Base-by-base conservation (phyloP, 2,888 invertebrate genomes). In the Eledona agricola region DNA sequence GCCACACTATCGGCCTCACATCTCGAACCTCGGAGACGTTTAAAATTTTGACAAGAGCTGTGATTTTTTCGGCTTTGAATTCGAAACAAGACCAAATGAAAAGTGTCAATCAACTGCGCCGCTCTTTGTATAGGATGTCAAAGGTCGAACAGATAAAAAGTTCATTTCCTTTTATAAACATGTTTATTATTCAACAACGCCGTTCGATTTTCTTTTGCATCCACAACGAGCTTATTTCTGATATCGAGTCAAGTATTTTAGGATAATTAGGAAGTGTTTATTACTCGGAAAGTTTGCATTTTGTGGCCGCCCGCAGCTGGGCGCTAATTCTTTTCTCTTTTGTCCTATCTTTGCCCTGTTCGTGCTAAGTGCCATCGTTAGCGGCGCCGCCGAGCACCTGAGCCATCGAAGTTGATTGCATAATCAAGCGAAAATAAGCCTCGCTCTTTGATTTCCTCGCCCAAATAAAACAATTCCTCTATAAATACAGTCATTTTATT, bases 271-370 rank as follows among this genome's bases (percentile, higher is more conserved):
- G 61, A 66, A 66, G 67, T 67, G 70, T 70, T 71, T 69, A 70
- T 70, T 69, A 69, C 72, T 72, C 70, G 63, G 67, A 71, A 73
- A 73, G 71, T 73, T 73, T 67, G 67, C 70, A 72, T 72, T 73
- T 71, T 71, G 66, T 66, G 66, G 51, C 46, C 35, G 25, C 43
- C 59, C 55, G 60, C 63, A 63, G 63, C 61, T 63, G 60, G 59
- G 60, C 52, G 55, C 58, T 55, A 47, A 57, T 65, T 59, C 60
- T 60, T 58, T 49, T 46, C 46, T 57, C 57, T 55, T 54, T 59
- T 60, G 52, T 55, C 42, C 49, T 57, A 53, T 54, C 49, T 47
- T 62, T 60, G 61, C 57, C 57, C 56, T 60, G 35, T 16, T 40
- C 43, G 22, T 37, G 23, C 50, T 55, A 47, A 56, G 51, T 56